A percentile compares a stretch with the other conserved stretches of the same genome.
Evolutionary conservation across 1,140 invertebrate genomes (phyloP).

Genomic region (Tenebrio molitor): DNA sequence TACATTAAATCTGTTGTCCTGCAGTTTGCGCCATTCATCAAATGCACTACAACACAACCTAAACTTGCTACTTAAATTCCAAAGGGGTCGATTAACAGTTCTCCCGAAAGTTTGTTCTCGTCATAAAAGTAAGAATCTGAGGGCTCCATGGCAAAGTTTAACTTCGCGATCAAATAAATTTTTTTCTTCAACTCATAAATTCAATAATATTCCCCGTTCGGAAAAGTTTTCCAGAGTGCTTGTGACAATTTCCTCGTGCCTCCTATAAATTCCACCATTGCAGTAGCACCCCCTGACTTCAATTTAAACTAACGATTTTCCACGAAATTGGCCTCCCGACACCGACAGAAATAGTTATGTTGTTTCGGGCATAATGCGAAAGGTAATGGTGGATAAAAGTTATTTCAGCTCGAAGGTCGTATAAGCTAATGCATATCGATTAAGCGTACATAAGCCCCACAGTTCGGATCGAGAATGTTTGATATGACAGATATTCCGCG

Average conservation of each 20-base stretch:
- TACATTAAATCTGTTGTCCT: too few relatives aligned
- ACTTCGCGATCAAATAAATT: background rate
- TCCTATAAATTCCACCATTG: background rate
- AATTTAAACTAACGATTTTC: background rate
- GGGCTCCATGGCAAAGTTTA: too few relatives aligned
- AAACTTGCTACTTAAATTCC: background rate
- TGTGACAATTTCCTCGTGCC: background rate
- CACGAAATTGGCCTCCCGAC: background rate
- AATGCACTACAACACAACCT: background rate
- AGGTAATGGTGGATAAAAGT: too few relatives aligned
- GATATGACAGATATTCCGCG: constrained; percentile 6
- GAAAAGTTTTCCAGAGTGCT: too few relatives aligned
- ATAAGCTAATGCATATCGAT: constrained; percentile 30
- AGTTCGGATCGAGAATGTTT: constrained; percentile 8
- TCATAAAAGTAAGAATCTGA: too few relatives aligned
- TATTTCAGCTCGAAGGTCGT: background rate
- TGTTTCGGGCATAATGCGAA: background rate
- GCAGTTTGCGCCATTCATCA: too few relatives aligned
- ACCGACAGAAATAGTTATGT: too few relatives aligned
- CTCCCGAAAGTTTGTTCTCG: background rate
- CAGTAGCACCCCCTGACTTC: background rate
- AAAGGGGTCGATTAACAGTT: too few relatives aligned
- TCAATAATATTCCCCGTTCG: background rate
- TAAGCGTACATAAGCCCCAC: constrained; percentile 1
- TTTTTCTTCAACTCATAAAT: background rate